phyloP scores from a whole-genome alignment of 2,888 invertebrate species.

The Lithophane socia region DNA sequence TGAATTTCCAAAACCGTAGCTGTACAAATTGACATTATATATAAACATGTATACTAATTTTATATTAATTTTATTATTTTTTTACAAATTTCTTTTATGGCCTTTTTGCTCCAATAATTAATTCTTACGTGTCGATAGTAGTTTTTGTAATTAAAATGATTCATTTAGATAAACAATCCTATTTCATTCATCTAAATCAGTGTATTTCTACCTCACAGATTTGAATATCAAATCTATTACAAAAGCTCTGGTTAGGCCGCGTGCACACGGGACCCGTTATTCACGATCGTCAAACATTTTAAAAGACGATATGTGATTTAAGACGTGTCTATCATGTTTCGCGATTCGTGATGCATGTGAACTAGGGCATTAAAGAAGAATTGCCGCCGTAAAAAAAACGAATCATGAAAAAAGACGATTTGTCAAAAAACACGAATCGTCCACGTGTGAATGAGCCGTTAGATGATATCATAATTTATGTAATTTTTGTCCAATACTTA shows the following conservation, averaged over 20 bases:
- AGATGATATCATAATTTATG: not conserved
- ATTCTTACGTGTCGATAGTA: conserved; percentile 24
- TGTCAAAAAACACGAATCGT: no score
- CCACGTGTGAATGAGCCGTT: no score
- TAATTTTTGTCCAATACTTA: not conserved
- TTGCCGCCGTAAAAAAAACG: no score
- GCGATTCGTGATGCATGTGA: no score
- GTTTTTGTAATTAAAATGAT: conserved; percentile 33
- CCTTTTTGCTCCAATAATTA: conserved; percentile 43
- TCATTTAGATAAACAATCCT: not conserved
- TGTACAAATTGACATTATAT: conserved; percentile 26
- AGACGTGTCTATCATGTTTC: no score
- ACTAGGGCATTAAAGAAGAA: no score
- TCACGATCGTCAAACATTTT: no score
- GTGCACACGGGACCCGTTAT: no score
- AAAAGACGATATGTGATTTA: no score
- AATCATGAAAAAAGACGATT: no score
- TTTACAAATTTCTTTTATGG: conserved; percentile 53
- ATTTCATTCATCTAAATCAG: not conserved
- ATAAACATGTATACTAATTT: conserved; percentile 25
- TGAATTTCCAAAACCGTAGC: conserved; percentile 12
- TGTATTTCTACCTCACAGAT: not conserved
- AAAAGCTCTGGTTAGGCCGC: not conserved
- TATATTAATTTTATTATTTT: conserved; percentile 43
- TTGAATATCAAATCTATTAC: not conserved